Evolutionary conservation across 2,797 vertebrate species (phyloP).

Genomic region (Notoglanidium macrostoma): DNA sequence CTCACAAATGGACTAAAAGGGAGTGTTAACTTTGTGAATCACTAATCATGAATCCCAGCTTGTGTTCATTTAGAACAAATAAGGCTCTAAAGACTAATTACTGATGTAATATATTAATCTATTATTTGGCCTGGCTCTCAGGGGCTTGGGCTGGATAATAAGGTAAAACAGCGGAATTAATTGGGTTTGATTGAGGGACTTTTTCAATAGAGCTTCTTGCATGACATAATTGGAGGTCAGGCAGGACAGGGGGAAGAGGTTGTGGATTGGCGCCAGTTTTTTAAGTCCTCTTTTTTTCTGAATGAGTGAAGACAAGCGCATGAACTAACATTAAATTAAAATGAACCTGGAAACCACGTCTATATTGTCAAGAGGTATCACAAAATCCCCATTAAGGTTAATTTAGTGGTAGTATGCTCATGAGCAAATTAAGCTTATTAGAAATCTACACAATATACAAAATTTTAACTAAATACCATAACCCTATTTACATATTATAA

Average conservation of each 20-base stretch:
- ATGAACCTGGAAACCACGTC: background rate
- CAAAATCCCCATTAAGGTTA: background rate
- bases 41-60: conserved; percentile 51
- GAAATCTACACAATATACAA: background rate
- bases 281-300: conserved; percentile 56
- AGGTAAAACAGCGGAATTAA: conserved; percentile 87
- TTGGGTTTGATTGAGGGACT: conserved; percentile 83
- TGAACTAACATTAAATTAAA: background rate
- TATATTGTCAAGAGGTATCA: background rate
- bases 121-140: conserved; percentile 77
- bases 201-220: conserved; percentile 82
- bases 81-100: conserved; percentile 79
- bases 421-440: background rate
- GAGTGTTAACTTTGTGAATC: conserved; percentile 12
- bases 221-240: conserved; percentile 86
- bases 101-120: conserved; percentile 71
- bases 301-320: conserved; percentile 32
- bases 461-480: background rate
- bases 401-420: background rate
- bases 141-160: conserved; percentile 75
- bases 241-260: conserved; percentile 52
- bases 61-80: conserved; percentile 76
- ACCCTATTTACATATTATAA: background rate
- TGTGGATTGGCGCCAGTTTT: conserved; percentile 78
- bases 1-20: background rate